phyloP scores from a whole-genome alignment of 2,888 invertebrate genomes.

The Nomada lathburiana region DNA sequence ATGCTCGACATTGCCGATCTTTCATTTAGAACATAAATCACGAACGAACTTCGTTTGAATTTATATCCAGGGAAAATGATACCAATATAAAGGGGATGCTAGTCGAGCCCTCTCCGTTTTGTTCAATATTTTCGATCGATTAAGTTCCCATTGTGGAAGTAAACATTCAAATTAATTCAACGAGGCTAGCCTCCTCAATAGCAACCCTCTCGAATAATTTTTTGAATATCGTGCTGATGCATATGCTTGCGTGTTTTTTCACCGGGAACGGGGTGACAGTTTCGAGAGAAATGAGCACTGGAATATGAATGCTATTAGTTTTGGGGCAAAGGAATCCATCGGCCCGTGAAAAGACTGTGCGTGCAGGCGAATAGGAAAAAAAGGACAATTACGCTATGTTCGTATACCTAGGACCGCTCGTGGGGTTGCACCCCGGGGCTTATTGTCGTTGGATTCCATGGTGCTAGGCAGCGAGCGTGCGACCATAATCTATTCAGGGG shows the following conservation, averaged over 20 bases:
- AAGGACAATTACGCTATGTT: conserved; percentile 68
- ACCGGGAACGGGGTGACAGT: conserved; percentile 57
- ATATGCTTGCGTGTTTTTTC: conserved; percentile 68
- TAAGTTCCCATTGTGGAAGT: conserved; percentile 47
- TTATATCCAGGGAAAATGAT: background rate
- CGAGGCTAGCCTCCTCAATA: conserved; percentile 29
- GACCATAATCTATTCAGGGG: conserved; percentile 70
- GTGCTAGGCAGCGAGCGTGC: conserved; percentile 70
- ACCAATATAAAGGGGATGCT: conserved; percentile 1
- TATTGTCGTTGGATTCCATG: conserved; percentile 72
- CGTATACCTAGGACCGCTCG: conserved; percentile 70
- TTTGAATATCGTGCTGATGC: conserved; percentile 65
- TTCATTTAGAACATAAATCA: background rate
- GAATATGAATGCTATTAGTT: conserved; percentile 82
- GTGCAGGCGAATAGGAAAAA: conserved; percentile 50
- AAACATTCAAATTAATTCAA: conserved; percentile 60
- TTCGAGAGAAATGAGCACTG: conserved; percentile 61
- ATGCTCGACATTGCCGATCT: background rate
- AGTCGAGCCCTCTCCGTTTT: conserved; percentile 51
- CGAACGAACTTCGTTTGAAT: background rate
- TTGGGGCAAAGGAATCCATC: conserved; percentile 79
- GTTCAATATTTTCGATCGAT: conserved; percentile 63
- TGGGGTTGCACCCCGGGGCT: conserved; percentile 77
- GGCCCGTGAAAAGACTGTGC: conserved; percentile 79
- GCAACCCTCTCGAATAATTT: conserved; percentile 16